Conservation (phyloP, 1,140 invertebrate genomes). For the Saccostrea cuccullata region DNA sequence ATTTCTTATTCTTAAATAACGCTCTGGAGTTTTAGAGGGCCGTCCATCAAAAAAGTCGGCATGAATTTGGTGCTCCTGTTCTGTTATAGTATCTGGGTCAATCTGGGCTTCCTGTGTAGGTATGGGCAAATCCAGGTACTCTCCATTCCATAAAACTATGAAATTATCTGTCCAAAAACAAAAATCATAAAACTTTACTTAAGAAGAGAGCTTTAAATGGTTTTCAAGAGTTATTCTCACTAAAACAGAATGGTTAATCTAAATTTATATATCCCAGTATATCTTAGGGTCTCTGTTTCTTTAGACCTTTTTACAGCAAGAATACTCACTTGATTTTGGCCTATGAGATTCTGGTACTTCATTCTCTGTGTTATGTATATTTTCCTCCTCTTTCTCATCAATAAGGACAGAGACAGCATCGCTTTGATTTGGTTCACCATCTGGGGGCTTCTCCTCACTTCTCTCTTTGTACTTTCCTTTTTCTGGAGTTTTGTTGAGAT, state of each 20-base stretch:
- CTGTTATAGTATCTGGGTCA: conserved; percentile 76
- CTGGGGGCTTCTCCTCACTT: background rate
- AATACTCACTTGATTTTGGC: conserved; percentile 22
- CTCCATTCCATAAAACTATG: conserved; percentile 67
- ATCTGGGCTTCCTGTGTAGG: conserved; percentile 79
- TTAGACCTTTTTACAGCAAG: background rate
- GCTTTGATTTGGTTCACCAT: background rate
- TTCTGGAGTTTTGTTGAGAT: conserved; percentile 54
- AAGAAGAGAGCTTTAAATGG: too few relatives aligned
- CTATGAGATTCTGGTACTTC: background rate
- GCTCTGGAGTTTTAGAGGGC: conserved; percentile 81
- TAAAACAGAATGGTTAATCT: too few relatives aligned
- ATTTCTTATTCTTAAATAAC: conserved; percentile 83
- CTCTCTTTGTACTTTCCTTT: background rate
- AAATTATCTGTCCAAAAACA: conserved; percentile 69
- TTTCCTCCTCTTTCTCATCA: conserved; percentile 12
- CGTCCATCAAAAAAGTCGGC: conserved; percentile 83
- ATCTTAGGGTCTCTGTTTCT: too few relatives aligned
- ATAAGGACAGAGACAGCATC: background rate
- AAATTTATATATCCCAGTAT: too few relatives aligned
- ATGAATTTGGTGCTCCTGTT: conserved; percentile 82
- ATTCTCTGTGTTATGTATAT: background rate
- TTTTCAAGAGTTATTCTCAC: too few relatives aligned
- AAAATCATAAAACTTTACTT: background rate
- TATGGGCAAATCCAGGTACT: conserved; percentile 74